phyloP scores from a whole-genome alignment of 2,888 invertebrate genomes.

The Polyommatus iphigenia region DNA sequence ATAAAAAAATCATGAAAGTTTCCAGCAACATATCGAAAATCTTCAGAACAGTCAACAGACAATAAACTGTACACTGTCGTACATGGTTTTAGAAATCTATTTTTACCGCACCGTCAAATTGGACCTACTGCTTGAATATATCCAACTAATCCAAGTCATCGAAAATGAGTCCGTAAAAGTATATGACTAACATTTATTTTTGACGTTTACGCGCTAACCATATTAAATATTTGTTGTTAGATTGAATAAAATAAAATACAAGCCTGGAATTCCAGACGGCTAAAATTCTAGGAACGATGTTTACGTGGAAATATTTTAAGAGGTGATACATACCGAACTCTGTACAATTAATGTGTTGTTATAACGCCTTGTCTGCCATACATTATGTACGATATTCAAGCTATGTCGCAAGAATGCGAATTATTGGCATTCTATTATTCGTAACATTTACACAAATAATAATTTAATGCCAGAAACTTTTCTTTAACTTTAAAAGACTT shows the following conservation, averaged over 20 bases:
- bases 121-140: neutral
- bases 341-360: conserved; percentile 14
- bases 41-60: too few relatives aligned
- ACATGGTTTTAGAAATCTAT: too few relatives aligned
- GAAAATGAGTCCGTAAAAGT: neutral
- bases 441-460: neutral
- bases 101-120: neutral
- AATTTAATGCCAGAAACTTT: too few relatives aligned
- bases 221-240: neutral
- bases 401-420: neutral
- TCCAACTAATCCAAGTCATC: too few relatives aligned
- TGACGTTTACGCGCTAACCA: neutral
- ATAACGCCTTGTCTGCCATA: neutral
- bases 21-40: too few relatives aligned
- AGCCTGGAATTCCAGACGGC: conserved; percentile 4
- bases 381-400: neutral
- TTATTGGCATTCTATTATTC: neutral
- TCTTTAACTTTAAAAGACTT: too few relatives aligned
- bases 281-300: conserved; percentile 1
- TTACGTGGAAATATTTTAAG: conserved; percentile 24
- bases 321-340: neutral
- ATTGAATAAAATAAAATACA: neutral
- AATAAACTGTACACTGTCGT: too few relatives aligned
- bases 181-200: neutral
- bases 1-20: too few relatives aligned